Base-by-base conservation (phyloP, 2,888 invertebrate species). In the Stenchaetothrips biformis region DNA sequence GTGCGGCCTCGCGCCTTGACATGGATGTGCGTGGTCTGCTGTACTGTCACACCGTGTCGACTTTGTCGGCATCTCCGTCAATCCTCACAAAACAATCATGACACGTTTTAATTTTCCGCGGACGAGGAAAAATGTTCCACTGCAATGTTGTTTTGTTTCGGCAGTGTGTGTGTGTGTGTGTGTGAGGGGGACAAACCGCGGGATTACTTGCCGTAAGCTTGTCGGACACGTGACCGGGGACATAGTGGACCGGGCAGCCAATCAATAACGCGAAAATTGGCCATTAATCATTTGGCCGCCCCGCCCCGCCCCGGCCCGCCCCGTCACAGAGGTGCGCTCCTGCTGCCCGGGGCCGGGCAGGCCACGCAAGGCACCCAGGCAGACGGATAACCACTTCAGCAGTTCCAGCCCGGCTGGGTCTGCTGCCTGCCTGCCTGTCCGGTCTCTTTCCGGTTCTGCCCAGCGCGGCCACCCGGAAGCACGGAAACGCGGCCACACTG, bases 181-280 rank as follows among this genome's bases (percentile, higher is more conserved):
- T 1, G 37, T 1, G 37, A 37, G 37, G 37, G 37, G 37, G 37
- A 37, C 37, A 37, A 37, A 37, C 37, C 37, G 37, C 37, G 4
- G 37, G 37, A 37, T 37, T 37, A 37, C 37, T 37, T 37, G 37
- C 37, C 37, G 37, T 37, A 37, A 37, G 37, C 37, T 37, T 37
- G 37, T 37, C 37, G 37, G 37, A 37, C 37, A 37, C 37, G 37
- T 37, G 37, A 37, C 37, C 37, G 37, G 37, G 37, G 37, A 37
- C 37, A 37, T 37, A 37, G 37, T 37, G 37, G 37, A 37, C 37
- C 37, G 37, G 37, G 37, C 37, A 37, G 67, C 21, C 67, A 74
- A 74, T 74, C 67, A 74, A 74, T 74, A 74, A 25, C 67, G 67
- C 67, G 67, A 74, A 74, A 74, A 74, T 74, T 74, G 67, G 67